Percentiles rank a stretch among this genome's conserved stretches.
Evolutionary conservation across 2,113 vertebrate genomes (phyloP).

Genomic region (Rhombomys opimus): DNA sequence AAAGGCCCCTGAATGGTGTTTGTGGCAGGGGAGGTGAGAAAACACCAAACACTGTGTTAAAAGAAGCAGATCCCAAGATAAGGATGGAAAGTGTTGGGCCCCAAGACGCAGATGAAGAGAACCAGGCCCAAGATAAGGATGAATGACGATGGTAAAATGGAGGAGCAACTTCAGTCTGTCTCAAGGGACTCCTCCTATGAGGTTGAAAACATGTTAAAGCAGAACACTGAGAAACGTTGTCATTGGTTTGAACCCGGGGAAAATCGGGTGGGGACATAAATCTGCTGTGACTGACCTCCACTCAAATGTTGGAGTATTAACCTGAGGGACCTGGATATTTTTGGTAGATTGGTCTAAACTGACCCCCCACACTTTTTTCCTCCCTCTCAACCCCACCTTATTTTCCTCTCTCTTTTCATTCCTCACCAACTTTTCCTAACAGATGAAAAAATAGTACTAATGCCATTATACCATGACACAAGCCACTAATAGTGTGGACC

Average conservation of each 20-base stretch:
- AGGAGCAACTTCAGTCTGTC: background rate
- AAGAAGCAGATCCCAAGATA: background rate
- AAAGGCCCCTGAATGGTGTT: background rate
- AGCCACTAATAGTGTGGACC: background rate
- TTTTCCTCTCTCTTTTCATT: background rate
- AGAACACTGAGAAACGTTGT: background rate
- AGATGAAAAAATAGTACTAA: background rate
- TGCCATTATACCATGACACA: background rate
- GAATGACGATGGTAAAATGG: background rate
- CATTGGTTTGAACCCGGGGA: background rate
- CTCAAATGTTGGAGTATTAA: background rate
- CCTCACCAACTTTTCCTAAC: background rate
- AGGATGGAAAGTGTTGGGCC: background rate
- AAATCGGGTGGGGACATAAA: fast-evolving
- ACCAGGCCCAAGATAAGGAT: background rate
- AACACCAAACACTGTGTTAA: background rate
- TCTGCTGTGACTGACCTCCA: background rate
- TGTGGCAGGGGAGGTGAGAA: background rate
- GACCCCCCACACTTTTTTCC: background rate
- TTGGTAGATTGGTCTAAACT: background rate
- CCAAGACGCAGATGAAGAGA: background rate
- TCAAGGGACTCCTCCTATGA: background rate
- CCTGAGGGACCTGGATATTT: background rate
- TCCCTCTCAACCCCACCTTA: too few species aligned
- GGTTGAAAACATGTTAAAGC: background rate